These are phyloP conservation scores for Polydrusus cervinus DNA, from an alignment of 2,888 invertebrate genomes.

Conservation along the genomic window DNA sequence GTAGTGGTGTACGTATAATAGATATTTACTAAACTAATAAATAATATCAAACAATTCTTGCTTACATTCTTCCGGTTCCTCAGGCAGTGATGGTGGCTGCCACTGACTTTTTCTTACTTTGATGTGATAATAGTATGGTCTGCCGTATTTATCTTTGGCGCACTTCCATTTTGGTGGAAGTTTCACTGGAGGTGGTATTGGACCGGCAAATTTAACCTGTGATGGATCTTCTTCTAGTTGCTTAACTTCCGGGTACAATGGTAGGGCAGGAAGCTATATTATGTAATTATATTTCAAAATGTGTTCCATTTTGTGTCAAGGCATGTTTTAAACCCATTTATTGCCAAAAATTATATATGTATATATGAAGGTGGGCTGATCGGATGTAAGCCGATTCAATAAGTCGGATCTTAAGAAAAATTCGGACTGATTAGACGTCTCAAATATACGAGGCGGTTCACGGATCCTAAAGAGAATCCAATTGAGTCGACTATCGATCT, in stretches of 20 bases:
- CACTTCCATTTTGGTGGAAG: constrained; percentile 92
- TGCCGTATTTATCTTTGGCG: constrained; percentile 86
- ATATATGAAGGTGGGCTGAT: too few relatives aligned
- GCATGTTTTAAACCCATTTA: too few relatives aligned
- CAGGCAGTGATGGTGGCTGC: constrained; percentile 76
- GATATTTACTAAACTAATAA: too few relatives aligned
- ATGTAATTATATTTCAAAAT: background rate
- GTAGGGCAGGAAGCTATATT: constrained; percentile 33
- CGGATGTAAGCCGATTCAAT: too few relatives aligned
- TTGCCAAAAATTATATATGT: too few relatives aligned
- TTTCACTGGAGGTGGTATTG: constrained; percentile 74
- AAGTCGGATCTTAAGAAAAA: too few relatives aligned
- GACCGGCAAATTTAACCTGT: constrained; percentile 69
- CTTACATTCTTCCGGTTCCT: constrained; percentile 62
- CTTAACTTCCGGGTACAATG: constrained; percentile 46
- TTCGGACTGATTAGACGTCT: too few relatives aligned
- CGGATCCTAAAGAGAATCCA: too few relatives aligned
- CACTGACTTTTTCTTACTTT: constrained; percentile 86
- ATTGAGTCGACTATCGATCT: too few relatives aligned
- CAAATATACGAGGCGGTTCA: too few relatives aligned
- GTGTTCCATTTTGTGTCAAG: too few relatives aligned
- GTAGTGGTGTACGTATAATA: too few relatives aligned
- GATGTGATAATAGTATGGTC: constrained; percentile 93
- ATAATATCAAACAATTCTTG: background rate
- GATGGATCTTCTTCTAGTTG: constrained; percentile 59